phyloP scores from a whole-genome alignment of 2,797 vertebrate genomes.

The Amblyopsis hoosieri region DNA sequence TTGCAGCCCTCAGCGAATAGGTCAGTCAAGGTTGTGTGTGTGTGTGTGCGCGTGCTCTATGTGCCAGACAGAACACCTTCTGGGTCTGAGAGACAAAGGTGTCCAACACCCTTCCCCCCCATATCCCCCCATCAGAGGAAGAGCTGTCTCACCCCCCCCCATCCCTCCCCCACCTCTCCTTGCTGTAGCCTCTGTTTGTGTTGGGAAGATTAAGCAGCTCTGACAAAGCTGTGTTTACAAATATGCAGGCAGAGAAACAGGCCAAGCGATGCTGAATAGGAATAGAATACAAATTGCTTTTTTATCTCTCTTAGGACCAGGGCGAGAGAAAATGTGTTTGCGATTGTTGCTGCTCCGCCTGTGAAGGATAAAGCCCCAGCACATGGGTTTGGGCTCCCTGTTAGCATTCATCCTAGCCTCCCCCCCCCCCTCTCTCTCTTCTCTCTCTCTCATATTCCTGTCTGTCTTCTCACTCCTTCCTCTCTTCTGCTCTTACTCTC shows the following conservation, averaged over 20 bases:
- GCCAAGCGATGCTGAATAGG: conserved; percentile 82
- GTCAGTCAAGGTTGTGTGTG: conserved; percentile 12
- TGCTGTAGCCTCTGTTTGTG: conserved; percentile 77
- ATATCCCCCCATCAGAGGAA: background rate
- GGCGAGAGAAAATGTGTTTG: conserved; percentile 84
- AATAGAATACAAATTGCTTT: conserved; percentile 87
- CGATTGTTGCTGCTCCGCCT: conserved; percentile 82
- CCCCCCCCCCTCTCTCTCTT: conserved; percentile 63
- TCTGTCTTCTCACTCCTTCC: conserved; percentile 44
- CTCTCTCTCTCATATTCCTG: conserved; percentile 63
- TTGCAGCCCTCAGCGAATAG: conserved; percentile 17
- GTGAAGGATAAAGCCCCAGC: conserved; percentile 82
- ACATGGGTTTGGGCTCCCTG: conserved; percentile 77
- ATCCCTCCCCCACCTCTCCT: conserved; percentile 40
- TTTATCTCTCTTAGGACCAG: conserved; percentile 84
- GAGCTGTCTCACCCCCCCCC: conserved; percentile 30
- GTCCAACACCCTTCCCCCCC: conserved; percentile 19
- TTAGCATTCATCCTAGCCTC: conserved; percentile 81
- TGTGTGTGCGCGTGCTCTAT: conserved; percentile 9
- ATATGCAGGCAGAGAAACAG: conserved; percentile 85
- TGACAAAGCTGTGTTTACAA: conserved; percentile 86
- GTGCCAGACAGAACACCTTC: conserved; percentile 40
- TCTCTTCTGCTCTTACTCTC: conserved; percentile 38
- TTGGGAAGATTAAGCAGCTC: conserved; percentile 85
- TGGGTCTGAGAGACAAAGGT: conserved; percentile 46